Percentiles rank a stretch among this genome's conserved stretches.
Conservation (phyloP, 2,113 vertebrate species). For the Platichthys stellatus region DNA sequence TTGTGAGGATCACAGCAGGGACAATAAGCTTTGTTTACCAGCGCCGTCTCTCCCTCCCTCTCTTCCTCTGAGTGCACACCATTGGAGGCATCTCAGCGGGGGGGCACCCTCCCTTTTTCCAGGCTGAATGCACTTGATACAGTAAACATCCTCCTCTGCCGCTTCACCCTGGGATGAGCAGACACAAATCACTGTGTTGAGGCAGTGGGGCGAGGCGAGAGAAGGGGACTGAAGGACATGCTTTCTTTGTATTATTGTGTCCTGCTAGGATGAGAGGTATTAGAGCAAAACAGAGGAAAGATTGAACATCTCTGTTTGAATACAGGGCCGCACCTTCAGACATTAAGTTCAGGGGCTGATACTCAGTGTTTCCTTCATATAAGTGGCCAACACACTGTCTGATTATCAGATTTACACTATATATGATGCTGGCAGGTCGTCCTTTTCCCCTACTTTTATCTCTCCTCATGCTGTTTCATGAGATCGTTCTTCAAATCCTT, state of each 20-base stretch:
- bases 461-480: too few relatives aligned
- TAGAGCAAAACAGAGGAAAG: background rate
- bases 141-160: slow-evolving; percentile 61
- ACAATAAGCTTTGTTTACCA: slow-evolving; percentile 36
- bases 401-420: background rate
- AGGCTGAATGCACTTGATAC: slow-evolving; percentile 57
- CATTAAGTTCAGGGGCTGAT: background rate
- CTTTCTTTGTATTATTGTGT: background rate
- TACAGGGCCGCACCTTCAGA: slow-evolving; percentile 4
- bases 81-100: slow-evolving; percentile 60
- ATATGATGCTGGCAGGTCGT: background rate
- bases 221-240: slow-evolving; percentile 44
- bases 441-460: too few relatives aligned
- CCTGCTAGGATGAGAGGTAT: slow-evolving; percentile 12
- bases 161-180: slow-evolving; percentile 51
- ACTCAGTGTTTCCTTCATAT: background rate
- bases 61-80: slow-evolving; percentile 56
- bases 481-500: too few relatives aligned
- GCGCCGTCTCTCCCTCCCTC: slow-evolving; percentile 1
- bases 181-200: slow-evolving; percentile 52
- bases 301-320: background rate
- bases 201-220: slow-evolving; percentile 23
- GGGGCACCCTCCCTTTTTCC: slow-evolving; percentile 44
- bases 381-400: background rate
- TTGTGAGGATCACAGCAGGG: slow-evolving; percentile 21